A percentile compares a stretch with the other conserved stretches of the same genome.
Conservation (phyloP, 2,888 invertebrate genomes). For the Hypselothyrea guttata region DNA sequence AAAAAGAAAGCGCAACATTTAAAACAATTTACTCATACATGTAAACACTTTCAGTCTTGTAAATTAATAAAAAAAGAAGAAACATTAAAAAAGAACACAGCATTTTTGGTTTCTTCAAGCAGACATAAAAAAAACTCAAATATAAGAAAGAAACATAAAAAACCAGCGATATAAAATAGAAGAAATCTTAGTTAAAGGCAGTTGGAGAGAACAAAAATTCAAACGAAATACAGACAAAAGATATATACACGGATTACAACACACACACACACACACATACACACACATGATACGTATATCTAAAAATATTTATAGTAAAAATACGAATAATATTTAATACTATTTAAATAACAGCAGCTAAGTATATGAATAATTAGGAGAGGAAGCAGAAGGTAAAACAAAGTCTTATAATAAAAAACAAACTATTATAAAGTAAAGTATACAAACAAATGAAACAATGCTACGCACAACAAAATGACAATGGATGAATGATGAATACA, state of each 20-base stretch:
- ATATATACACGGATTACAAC: slow-evolving; percentile 13
- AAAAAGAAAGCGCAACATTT: slow-evolving; percentile 29
- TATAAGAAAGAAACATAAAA: slow-evolving; percentile 59
- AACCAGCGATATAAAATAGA: slow-evolving; percentile 43
- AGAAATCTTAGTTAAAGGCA: slow-evolving; percentile 54
- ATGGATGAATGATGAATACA: slow-evolving; percentile 30
- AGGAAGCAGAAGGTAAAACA: slow-evolving; percentile 8
- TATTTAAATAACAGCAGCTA: slow-evolving; percentile 43
- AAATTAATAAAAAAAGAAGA: slow-evolving; percentile 37
- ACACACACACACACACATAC: slow-evolving; percentile 11
- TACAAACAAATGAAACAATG: slow-evolving; percentile 24
- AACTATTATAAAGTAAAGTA: slow-evolving; percentile 36
- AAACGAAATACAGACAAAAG: slow-evolving; percentile 22
- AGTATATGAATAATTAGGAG: slow-evolving; percentile 18
- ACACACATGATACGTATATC: slow-evolving; percentile 35
- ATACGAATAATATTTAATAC: slow-evolving; percentile 68
- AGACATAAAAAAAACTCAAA: slow-evolving; percentile 17
- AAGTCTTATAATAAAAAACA: slow-evolving; percentile 7
- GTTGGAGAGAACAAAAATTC: slow-evolving; percentile 10
- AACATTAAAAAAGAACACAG: slow-evolving; percentile 13
- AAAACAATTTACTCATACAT: slow-evolving; percentile 22
- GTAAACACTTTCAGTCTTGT: slow-evolving; percentile 63
- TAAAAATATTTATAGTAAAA: slow-evolving; percentile 59
- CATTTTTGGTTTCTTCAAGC: slow-evolving; percentile 58
- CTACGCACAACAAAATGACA: slow-evolving; percentile 42